Evolutionary conservation across 2,888 invertebrate genomes (phyloP).

Genomic region (Agriotes lineatus): DNA sequence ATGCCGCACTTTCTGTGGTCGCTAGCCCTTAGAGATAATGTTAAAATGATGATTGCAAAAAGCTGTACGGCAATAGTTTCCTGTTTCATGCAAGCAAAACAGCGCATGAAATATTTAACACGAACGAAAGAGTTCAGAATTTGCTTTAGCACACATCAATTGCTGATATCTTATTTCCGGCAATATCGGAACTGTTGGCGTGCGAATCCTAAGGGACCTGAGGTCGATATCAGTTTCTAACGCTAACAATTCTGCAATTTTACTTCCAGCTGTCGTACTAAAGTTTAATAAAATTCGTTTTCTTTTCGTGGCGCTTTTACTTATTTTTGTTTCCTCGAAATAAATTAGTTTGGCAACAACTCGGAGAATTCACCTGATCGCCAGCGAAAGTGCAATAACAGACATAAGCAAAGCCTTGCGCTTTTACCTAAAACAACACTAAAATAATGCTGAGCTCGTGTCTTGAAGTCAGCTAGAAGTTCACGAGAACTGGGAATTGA

Average conservation of each 20-base stretch:
- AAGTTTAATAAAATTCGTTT: constrained; percentile 66
- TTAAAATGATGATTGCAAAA: constrained; percentile 38
- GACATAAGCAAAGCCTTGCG: constrained; percentile 29
- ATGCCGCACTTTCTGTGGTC: constrained; percentile 51
- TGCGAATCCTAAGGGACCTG: constrained; percentile 62
- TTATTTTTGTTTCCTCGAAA: constrained; percentile 34
- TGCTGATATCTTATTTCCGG: constrained; percentile 61
- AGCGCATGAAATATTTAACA: constrained; percentile 39
- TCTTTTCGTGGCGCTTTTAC: constrained; percentile 50
- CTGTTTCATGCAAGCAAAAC: constrained; percentile 22
- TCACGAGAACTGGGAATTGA: constrained; percentile 54
- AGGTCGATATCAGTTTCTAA: constrained; percentile 66
- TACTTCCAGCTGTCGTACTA: constrained; percentile 66
- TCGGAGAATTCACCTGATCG: constrained; percentile 13
- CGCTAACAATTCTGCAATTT: constrained; percentile 68
- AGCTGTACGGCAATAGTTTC: constrained; percentile 28
- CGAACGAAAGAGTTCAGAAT: constrained; percentile 46
- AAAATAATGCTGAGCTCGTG: constrained; percentile 42
- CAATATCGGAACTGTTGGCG: constrained; percentile 65
- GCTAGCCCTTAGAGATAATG: constrained; percentile 35
- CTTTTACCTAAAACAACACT: constrained; percentile 35
- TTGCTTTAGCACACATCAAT: constrained; percentile 51
- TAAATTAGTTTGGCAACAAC: constrained; percentile 35
- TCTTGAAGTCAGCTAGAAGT: constrained; percentile 49
- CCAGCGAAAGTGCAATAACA: constrained; percentile 21